Evolutionary conservation across 1,140 invertebrate genomes (phyloP), one percentile per base, ranked within the genome.

Genomic region (Matsumurasca onukii): DNA sequence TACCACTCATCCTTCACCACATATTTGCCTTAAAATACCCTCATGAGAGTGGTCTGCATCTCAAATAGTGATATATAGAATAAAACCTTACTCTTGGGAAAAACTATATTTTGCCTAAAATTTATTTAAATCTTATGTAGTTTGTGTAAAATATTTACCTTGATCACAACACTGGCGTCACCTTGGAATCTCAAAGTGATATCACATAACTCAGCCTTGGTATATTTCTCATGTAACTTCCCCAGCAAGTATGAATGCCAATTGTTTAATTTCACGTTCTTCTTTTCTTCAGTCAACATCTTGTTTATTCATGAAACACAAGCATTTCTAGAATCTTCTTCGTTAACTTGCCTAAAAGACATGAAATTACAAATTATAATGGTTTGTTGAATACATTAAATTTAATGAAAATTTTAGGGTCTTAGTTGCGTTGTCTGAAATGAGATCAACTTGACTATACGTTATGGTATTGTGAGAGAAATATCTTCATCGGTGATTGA

Each of bases 271-370:
- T 27, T 25, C 3, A 59, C 25, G 15, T 5, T 27, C 55, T 29
- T 59, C 24, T 59, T 59, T 24, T 59, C 55, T 59, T 59, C 5
- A 24, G 25, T 59, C 55, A 59, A 22, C 55, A 59, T 59, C 24
- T 59, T 59, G 25, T 5, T 39, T 39, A 17, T 39, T 39, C 5
- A 39, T 17, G 5, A 39, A 39, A 17, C 5, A 39, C 34, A n/a
- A n/a, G n/a, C n/a, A n/a, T n/a, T n/a, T n/a, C n/a, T n/a, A n/a
- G n/a, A n/a, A n/a, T n/a, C n/a, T n/a, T n/a, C n/a, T n/a, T n/a
- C n/a, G n/a, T n/a, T n/a, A n/a, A n/a, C n/a, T n/a, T n/a, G n/a
- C n/a, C n/a, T n/a, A n/a, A n/a, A n/a, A n/a, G n/a, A n/a, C n/a
- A n/a, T n/a, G n/a, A n/a, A n/a, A n/a, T n/a, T n/a, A n/a, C n/a